Base-by-base conservation (phyloP, 2,113 vertebrate genomes). In the Notothenia rossii region DNA sequence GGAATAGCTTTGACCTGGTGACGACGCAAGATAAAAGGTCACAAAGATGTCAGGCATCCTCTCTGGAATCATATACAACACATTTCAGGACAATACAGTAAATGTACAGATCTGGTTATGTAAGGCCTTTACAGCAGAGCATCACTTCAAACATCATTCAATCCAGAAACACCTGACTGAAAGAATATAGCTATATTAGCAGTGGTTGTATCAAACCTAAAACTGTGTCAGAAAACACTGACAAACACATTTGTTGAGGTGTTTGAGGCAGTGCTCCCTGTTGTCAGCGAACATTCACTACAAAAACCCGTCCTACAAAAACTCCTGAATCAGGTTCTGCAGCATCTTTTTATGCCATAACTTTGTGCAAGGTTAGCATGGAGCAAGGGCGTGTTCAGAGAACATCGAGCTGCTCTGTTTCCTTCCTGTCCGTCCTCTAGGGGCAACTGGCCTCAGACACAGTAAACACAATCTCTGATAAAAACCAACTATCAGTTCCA, bases 371-470 rank as follows among this genome's bases (percentile, higher is more conserved):
- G 56, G 53, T 48, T 43, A 29, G 59, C 79, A 55, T 74, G 64
- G 40, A 56, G 56, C 59, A 49, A 60, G 66, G 55, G 20, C 74
- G 40, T 66, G 63, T 33, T 68, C 66, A 20, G 64, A 59, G 25
- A 69, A 77, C 60, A 77, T n/a, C 54, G 53, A 78, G 75, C 54
- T 77, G 20, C 61, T 59, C 56, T 56, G 55, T 62, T 56, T 72
- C 54, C 60, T 78, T 72, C 69, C 69, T 61, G 69, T 43, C 50
- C 33, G 49, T 62, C 56, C 62, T 72, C 69, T 70, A 62, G 58
- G 62, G 48, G 72, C 25, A 64, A 13, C 43, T 9, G 45, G 29
- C 36, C 49, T 77, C 58, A 74, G 53, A 69, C 43, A 36, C 6
- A 14, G 17, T 25, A 49, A 65, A 74, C 46, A 65, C 25, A 14